Evolutionary conservation across 2,797 vertebrate genomes (phyloP), one percentile per base, ranked within the genome.

Genomic region (Aplochiton taeniatus): DNA sequence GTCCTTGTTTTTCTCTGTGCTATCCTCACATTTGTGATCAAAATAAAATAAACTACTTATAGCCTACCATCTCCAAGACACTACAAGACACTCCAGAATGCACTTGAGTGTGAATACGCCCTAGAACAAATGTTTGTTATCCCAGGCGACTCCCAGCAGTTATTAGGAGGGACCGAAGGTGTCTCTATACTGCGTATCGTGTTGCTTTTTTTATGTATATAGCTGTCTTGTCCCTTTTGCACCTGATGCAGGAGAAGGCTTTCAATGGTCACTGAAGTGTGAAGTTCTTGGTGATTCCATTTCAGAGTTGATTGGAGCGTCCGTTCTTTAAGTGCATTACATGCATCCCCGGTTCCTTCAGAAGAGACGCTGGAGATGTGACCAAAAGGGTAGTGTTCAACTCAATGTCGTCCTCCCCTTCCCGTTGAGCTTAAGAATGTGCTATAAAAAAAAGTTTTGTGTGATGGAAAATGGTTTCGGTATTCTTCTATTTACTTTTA

Each of bases 261-360:
- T 67, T 83, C 60, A 72, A 76, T 85, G 79, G 78, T 77, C 81
- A 83, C 66, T 74, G 78, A 86, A 77, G 75, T 86, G 88, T 84
- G 83, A 89, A 87, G 83, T 78, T 80, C 74, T 79, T 77, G 53
- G 61, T 88, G 80, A 87, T 90, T 88, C 81, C 79, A 85, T 86
- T 90, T 88, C 76, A 75, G 79, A 83, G 77, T 80, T 81, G 80
- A 88, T 80, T 79, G 77, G 72, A 83, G 65, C 60, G 76, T 77
- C 61, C 80, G 64, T 83, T 85, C 73, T 83, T 48, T 55, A 85
- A 83, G 79, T 67, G 73, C 47, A 73, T 58, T 65, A 80, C 31
- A 31, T 31, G 31, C 41, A 20, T 14, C 13, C 19, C 14, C 19
- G 8, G 16, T 5, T 12, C 12, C 16, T 5, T 11, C 1, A 11